Conservation (phyloP, 2,113 vertebrate genomes). For the Menura novaehollandiae region DNA sequence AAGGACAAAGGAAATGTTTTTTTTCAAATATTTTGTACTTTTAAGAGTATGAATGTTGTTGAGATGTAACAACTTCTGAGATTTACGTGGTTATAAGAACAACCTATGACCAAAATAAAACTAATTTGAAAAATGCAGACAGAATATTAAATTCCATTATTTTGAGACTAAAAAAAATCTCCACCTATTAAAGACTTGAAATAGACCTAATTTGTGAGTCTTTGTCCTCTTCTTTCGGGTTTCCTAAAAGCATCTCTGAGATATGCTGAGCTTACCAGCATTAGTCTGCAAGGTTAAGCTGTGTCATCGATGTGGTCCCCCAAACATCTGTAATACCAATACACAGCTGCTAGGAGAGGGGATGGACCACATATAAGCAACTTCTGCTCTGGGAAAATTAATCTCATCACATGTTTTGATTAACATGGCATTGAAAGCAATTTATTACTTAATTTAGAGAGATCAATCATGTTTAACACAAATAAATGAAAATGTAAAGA, state of each 20-base stretch:
- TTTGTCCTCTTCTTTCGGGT: background rate
- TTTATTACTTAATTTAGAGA: constrained; percentile 21
- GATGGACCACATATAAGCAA: background rate
- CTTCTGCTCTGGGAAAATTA: background rate
- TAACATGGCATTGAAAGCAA: background rate
- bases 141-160: background rate
- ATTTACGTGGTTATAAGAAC: rapidly evolving
- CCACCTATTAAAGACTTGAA: background rate
- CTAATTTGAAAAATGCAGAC: background rate
- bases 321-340: background rate
- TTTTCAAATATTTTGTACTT: background rate
- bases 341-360: background rate
- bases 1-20: background rate
- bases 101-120: background rate
- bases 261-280: background rate
- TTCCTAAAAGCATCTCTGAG: background rate
- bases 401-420: constrained; percentile 9
- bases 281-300: background rate
- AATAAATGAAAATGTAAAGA: background rate
- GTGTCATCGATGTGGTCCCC: rapidly evolving
- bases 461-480: background rate
- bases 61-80: background rate
- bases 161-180: background rate
- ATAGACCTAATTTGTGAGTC: rapidly evolving
- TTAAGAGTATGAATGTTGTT: background rate